phyloP scores from a whole-genome alignment of 2,797 vertebrate species.

The Xyrichtys novacula region DNA sequence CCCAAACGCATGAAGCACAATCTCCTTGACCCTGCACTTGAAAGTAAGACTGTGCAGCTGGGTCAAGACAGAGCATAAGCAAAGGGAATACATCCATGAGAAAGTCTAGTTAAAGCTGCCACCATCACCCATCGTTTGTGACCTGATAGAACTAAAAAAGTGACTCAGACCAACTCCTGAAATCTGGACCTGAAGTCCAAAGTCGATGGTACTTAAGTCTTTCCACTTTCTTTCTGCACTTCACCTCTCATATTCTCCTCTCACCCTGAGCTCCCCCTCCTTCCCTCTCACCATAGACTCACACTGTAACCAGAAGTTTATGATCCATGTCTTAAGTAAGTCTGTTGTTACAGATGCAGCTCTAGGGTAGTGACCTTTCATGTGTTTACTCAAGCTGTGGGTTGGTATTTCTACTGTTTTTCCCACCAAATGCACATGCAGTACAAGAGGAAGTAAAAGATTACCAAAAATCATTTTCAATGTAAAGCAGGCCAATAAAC shows the following conservation, averaged over 20 bases:
- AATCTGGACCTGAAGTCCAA: too few species aligned
- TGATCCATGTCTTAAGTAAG: neutral
- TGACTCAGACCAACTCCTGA: too few species aligned
- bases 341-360: constrained; percentile 4
- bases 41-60: too few species aligned
- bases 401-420: neutral
- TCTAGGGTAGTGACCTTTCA: neutral
- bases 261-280: neutral
- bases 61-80: too few species aligned
- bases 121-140: too few species aligned
- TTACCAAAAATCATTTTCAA: neutral
- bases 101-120: too few species aligned
- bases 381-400: neutral
- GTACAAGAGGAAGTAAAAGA: neutral
- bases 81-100: too few species aligned
- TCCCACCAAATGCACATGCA: neutral
- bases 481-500: neutral
- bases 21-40: too few species aligned
- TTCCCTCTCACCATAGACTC: neutral
- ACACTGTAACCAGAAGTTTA: neutral
- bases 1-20: too few species aligned
- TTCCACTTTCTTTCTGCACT: neutral
- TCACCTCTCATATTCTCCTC: neutral
- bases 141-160: too few species aligned
- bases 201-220: too few species aligned